These are phyloP conservation scores for Butorides virescens DNA, from an alignment of 2,113 vertebrate species.

Conservation along the genomic window DNA sequence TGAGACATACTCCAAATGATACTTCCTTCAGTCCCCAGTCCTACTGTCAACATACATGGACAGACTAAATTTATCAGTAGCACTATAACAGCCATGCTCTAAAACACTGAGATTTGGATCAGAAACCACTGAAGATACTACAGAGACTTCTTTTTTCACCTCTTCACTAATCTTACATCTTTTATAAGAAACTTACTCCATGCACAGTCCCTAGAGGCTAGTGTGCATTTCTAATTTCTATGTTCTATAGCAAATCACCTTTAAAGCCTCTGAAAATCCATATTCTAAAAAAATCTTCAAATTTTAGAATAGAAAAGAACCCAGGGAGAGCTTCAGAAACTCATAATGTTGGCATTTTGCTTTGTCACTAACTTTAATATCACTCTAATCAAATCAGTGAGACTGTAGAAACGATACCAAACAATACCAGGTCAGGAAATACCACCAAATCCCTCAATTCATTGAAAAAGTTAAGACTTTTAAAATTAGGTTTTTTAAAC, in stretches of 20 bases:
- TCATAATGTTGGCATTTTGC: constrained; percentile 71
- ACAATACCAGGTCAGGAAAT: constrained; percentile 68
- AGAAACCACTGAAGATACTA: not conserved
- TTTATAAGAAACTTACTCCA: constrained; percentile 1
- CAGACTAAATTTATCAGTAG: not conserved
- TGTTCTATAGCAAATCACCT: constrained; percentile 20
- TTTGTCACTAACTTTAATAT: constrained; percentile 70
- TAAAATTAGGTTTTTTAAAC: constrained; percentile 63
- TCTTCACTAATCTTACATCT: not conserved
- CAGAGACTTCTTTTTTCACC: not conserved
- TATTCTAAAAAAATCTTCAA: not conserved
- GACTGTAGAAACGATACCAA: constrained; percentile 66
- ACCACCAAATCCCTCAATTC: constrained; percentile 71
- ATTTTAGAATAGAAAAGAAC: constrained; percentile 34
- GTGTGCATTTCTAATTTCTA: constrained; percentile 27
- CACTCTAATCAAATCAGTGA: constrained; percentile 67
- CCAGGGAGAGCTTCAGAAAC: constrained; percentile 57
- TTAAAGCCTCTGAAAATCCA: constrained; percentile 49
- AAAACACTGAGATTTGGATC: not conserved
- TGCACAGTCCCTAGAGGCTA: not conserved
- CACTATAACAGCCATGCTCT: not conserved
- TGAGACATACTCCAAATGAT: not conserved
- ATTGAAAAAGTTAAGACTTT: constrained; percentile 69
- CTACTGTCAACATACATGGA: not conserved
- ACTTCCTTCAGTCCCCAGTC: not conserved